phyloP scores from a whole-genome alignment of 2,113 vertebrate species.

The Oreocharis arfaki region DNA sequence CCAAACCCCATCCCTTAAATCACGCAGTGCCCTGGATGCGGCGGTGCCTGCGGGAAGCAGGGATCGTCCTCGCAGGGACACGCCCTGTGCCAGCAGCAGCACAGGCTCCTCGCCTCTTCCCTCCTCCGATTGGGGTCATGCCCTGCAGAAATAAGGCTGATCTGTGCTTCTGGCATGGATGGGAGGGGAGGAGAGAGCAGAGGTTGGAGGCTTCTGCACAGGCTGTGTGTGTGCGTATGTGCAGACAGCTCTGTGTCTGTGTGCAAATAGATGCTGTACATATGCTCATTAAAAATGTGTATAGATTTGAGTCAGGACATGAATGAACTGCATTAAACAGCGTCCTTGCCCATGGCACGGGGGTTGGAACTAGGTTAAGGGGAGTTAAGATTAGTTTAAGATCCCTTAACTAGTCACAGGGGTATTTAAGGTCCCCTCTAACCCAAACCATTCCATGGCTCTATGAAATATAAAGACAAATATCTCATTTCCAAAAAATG shows the following conservation, averaged over 20 bases:
- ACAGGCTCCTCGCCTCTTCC: not conserved
- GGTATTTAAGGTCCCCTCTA: not conserved
- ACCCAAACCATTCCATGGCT: not conserved
- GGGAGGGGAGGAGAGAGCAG: not conserved
- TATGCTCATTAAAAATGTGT: rapidly evolving
- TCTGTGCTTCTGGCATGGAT: not conserved
- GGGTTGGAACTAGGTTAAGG: not conserved
- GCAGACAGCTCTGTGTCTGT: rapidly evolving
- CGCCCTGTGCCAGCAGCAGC: rapidly evolving
- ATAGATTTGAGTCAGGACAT: not conserved
- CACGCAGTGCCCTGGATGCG: rapidly evolving
- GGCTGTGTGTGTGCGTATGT: rapidly evolving
- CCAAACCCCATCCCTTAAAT: not conserved
- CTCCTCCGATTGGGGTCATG: not conserved
- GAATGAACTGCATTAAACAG: not conserved
- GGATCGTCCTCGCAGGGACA: rapidly evolving
- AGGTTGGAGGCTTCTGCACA: not conserved
- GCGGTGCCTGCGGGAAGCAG: not conserved
- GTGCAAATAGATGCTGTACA: not conserved
- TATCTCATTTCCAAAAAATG: rapidly evolving
- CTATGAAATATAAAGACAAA: not conserved
- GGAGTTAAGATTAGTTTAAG: not conserved
- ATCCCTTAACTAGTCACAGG: not conserved
- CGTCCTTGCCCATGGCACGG: not conserved
- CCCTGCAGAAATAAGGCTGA: not conserved